phyloP scores from a whole-genome alignment of 2,113 vertebrate genomes.

The Pantherophis guttatus region DNA sequence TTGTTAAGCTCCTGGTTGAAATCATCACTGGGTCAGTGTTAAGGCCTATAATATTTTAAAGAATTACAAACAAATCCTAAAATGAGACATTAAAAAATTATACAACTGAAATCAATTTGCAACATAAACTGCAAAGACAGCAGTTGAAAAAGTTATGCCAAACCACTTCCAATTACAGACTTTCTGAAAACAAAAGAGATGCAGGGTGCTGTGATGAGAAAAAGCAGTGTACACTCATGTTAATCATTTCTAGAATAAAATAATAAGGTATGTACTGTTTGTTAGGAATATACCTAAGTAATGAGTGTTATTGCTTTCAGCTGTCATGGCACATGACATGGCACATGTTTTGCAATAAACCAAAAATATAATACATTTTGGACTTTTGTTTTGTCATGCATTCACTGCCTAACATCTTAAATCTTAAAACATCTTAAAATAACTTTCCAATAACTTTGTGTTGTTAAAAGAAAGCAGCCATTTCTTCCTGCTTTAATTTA shows the following conservation, averaged over 20 bases:
- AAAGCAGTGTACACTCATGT: constrained; percentile 49
- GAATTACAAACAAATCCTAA: constrained; percentile 69
- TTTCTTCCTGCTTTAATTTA: constrained; percentile 25
- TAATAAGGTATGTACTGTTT: constrained; percentile 46
- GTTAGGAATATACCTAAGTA: constrained; percentile 50
- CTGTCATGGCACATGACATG: constrained; percentile 9
- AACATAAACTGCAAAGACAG: constrained; percentile 57
- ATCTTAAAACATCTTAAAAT: neutral
- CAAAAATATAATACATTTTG: constrained; percentile 33
- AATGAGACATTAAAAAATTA: constrained; percentile 65
- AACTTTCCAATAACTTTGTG: constrained; percentile 25
- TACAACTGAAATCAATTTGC: constrained; percentile 55
- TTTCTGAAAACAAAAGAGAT: constrained; percentile 50
- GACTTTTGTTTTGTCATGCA: constrained; percentile 48
- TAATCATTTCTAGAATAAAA: constrained; percentile 43
- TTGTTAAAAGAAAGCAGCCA: constrained; percentile 32
- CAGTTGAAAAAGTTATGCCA: constrained; percentile 56
- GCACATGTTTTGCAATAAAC: constrained; percentile 48
- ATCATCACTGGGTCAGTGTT: constrained; percentile 28
- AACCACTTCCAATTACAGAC: constrained; percentile 50
- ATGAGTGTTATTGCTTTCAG: constrained; percentile 42
- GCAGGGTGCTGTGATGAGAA: constrained; percentile 37
- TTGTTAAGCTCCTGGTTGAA: constrained; percentile 39
- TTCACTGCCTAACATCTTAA: constrained; percentile 4
- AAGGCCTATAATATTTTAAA: constrained; percentile 57